Evolutionary conservation across 2,113 vertebrate species (phyloP), one percentile per base, ranked within the genome.

Genomic region (Heterotis niloticus): DNA sequence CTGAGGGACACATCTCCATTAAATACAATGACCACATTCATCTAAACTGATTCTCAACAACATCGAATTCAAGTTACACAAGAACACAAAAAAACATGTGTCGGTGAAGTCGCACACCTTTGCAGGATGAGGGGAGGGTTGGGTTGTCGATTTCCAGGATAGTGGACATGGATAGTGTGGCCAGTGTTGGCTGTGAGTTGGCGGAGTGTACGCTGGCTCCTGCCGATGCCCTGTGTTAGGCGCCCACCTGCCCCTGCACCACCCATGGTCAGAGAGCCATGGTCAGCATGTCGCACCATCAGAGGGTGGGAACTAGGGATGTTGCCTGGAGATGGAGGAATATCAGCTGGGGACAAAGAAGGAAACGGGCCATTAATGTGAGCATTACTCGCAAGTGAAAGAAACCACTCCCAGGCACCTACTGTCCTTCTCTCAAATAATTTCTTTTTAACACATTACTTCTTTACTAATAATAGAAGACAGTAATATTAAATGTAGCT

Each of bases 111-210:
- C 7, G 34, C 34, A 44, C 72, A 96, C 96, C 96, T 94, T 87
- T 98, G 96, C 64, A 97, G 87, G 76, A 98, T 98, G 81, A 98
- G 94, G 0, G 96, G 96, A 28, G 96, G 95, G 86, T 97, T 98
- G 75, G 95, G 96, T 81, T 98, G 96, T 10, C 95, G 92, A 86
- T 97, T 97, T 52, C 95, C 95, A 44, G 96, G 96, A 81, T 97
- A 98, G 82, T 98, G 96, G 80, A 98, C 95, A 12, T 98, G 96
- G 87, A 98, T 97, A 29, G 96, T 97, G 89, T 98, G 96, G 70
- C 96, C 95, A 0, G 95, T 95, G 84, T 96, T 97, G 76, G 95
- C 94, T 0, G 95, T 96, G 78, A 98, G 93, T 81, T 96, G 95
- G 64, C 96, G 93, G 28, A 96, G 91, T 0, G 95, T 96, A 80